phyloP scores from a whole-genome alignment of 2,888 invertebrate genomes.

The Eupithecia insigniata region DNA sequence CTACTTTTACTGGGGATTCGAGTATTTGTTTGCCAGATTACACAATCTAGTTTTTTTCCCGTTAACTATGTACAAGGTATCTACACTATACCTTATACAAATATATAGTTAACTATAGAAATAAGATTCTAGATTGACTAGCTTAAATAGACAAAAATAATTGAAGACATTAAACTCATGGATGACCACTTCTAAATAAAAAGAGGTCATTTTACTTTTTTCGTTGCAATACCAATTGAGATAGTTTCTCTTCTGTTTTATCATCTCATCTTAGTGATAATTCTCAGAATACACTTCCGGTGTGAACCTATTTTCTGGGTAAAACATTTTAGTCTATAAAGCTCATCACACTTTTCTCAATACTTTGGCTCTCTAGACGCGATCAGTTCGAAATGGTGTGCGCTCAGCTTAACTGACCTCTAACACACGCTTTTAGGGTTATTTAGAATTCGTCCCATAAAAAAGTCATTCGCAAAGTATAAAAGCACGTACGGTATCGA shows the following conservation, averaged over 20 bases:
- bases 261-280: background rate
- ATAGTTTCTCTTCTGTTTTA: background rate
- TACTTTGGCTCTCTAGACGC: background rate
- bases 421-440: background rate
- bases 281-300: background rate
- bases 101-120: background rate
- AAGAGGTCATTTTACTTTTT: background rate
- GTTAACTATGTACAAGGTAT: no score
- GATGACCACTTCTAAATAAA: no score
- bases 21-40: background rate
- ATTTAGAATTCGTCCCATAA: background rate
- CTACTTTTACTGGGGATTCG: background rate
- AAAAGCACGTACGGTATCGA: conserved; percentile 52
- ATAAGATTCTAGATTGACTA: background rate
- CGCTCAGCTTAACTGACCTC: background rate
- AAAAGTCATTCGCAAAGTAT: conserved; percentile 1
- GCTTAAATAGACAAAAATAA: no score
- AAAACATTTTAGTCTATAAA: background rate
- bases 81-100: background rate
- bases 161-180: no score
- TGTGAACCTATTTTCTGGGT: background rate
- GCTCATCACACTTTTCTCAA: background rate
- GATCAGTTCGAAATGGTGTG: background rate
- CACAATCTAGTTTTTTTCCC: no score
- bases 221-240: background rate